A percentile compares a stretch with the other conserved stretches of the same genome.
These are phyloP conservation scores for Hypomesus transpacificus DNA, from an alignment of 2,113 vertebrate species.

Conservation along the genomic window DNA sequence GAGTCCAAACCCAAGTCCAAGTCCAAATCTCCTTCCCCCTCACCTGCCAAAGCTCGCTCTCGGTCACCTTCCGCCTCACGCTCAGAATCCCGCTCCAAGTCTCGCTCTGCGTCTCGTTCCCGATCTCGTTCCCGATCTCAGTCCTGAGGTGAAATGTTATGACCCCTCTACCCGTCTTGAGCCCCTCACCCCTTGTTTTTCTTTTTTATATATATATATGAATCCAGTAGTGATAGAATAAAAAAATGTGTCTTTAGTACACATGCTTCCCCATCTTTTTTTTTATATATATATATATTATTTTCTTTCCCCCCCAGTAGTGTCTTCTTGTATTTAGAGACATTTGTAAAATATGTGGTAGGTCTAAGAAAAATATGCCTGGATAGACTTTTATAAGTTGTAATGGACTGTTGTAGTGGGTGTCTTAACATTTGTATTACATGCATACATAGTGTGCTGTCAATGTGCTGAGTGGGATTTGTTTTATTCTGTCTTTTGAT, in stretches of 20 bases:
- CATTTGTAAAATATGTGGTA: constrained; percentile 37
- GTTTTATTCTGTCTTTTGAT: constrained; percentile 35
- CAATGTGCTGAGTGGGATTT: constrained; percentile 22
- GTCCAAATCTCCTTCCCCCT: constrained; percentile 25
- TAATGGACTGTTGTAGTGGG: constrained; percentile 22
- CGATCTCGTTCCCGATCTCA: constrained; percentile 33
- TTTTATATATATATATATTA: constrained; percentile 13
- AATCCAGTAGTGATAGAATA: too few species aligned
- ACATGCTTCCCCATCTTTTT: constrained; percentile 16
- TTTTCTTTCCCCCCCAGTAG: constrained; percentile 21
- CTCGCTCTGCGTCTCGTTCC: constrained; percentile 15
- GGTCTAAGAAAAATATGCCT: constrained; percentile 21
- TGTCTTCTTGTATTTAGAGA: constrained; percentile 23
- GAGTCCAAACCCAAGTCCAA: constrained; percentile 10
- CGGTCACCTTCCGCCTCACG: constrained; percentile 1
- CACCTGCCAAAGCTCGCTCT: constrained; percentile 4
- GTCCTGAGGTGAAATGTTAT: constrained; percentile 17
- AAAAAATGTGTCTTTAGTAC: constrained; percentile 8
- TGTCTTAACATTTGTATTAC: constrained; percentile 36
- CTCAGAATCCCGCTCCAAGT: constrained; percentile 16
- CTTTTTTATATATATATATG: too few species aligned
- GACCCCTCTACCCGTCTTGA: background rate
- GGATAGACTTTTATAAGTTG: constrained; percentile 34
- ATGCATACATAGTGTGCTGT: constrained; percentile 14
- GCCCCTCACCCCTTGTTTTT: background rate